Evolutionary conservation across 1,140 invertebrate species (phyloP), one percentile per base, ranked within the genome.

Genomic region (Mizuhopecten yessoensis): DNA sequence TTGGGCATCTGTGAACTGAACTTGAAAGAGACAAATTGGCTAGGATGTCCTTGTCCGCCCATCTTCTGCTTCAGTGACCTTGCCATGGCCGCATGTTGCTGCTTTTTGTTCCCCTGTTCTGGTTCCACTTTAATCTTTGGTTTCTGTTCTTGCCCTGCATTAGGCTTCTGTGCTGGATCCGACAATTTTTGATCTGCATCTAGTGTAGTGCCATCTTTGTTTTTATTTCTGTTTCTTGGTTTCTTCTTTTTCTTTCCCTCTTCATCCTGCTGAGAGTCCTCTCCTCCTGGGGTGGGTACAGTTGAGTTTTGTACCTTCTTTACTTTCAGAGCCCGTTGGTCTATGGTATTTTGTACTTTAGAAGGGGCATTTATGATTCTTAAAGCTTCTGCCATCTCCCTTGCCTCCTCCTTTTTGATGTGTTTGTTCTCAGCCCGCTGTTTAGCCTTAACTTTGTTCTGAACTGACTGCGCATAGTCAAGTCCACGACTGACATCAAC

Each of bases 401-500:
- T 39, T 7, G 34, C 86, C 20, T 39, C 36, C 15, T 34, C 36
- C 34, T 87, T 87, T 34, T 87, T 34, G 86, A 87, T 34, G 20
- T 34, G 13, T 34, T 39, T 87, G 36, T 34, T 34, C 36, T 23
- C 20, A 34, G 86, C 23, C 36, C 29, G 34, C 34, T 87, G 34
- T 7, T 87, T 39, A 75, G 23, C 11, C n/a, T 75, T 75, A 75
- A 75, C 11, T 75, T 29, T 75, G 23, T 75, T 75, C 57, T 75
- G 57, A 75, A 75, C 57, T 75, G 57, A 75, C 57, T 75, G 57
- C 23, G 57, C 57, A 75, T 75, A 75, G 11, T 75, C n/a, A 75
- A 75, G 57, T 75, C 57, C 57, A 29, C 57, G 57, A 75, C 57
- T 75, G 23, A 75, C 57, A 29, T 75, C 57, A 75, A 75, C 11